Evolutionary conservation across 2,888 invertebrate genomes (phyloP).

Genomic region (Alcis repandata): DNA sequence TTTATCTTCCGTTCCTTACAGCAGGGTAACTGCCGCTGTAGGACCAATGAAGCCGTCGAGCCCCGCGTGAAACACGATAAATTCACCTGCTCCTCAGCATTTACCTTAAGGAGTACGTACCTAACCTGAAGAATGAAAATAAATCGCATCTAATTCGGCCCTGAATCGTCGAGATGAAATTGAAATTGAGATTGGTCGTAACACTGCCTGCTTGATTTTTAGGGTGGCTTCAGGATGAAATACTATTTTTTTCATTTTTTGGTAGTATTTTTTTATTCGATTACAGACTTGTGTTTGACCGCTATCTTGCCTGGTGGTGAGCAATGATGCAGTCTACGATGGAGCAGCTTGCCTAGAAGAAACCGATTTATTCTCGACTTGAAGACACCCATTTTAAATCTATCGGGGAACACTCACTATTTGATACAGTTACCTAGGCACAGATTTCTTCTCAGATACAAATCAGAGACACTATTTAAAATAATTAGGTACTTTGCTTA

Average conservation of each 20-base stretch:
- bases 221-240: slow-evolving; percentile 7
- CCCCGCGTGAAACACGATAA: slow-evolving; percentile 60
- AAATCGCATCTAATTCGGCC: slow-evolving; percentile 71
- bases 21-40: slow-evolving; percentile 15
- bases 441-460: too few relatives aligned
- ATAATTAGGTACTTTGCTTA: too few relatives aligned
- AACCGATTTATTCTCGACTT: too few relatives aligned
- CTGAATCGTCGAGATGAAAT: slow-evolving; percentile 70
- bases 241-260: neutral
- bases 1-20: slow-evolving; percentile 1
- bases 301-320: too few relatives aligned
- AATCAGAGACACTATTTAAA: too few relatives aligned
- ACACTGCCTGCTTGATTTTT: slow-evolving; percentile 39
- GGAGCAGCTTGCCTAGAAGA: too few relatives aligned
- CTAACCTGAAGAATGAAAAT: slow-evolving; percentile 69
- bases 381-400: too few relatives aligned
- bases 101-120: slow-evolving; percentile 58
- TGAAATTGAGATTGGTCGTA: slow-evolving; percentile 70
- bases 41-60: slow-evolving; percentile 57
- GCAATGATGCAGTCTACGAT: too few relatives aligned
- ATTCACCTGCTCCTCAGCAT: slow-evolving; percentile 59
- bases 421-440: too few relatives aligned
- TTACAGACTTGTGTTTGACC: too few relatives aligned
- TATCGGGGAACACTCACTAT: too few relatives aligned
- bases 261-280: too few relatives aligned